Evolutionary conservation across 1,140 invertebrate genomes (phyloP), one percentile per base, ranked within the genome.

Genomic region (Venturia canescens): DNA sequence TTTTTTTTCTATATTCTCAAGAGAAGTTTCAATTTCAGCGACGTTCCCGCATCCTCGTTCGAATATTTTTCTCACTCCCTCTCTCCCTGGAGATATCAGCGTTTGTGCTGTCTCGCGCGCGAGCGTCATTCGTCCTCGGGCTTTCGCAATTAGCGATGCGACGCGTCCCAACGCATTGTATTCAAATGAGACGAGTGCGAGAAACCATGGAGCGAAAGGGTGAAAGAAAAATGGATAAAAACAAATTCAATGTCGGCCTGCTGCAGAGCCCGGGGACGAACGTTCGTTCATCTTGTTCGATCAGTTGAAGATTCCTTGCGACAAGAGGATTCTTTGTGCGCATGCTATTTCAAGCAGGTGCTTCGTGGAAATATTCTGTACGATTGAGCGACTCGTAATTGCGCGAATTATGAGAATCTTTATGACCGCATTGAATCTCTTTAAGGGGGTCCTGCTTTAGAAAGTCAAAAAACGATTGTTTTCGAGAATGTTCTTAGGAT

Each of bases 141-240:
- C 18, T 85, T 86, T 84, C 71, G 79, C 84, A 87, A 87, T 87
- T 87, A 87, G 86, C 83, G 78, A 87, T 84, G 83, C 83, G 77
- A 72, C 78, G 72, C 23, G 69, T 66, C 72, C 26, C 83, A 72
- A 74, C 48, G 82, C 79, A 88, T 88, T 88, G 87, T 87, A 87
- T 87, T 87, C 82, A 86, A 87, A 88, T 87, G 76, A 81, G 67
- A 66, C 66, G 38, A 50, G 66, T 71, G n/a, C 31, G n/a, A 74
- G 79, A 81, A 82, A 70, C 78, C 71, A 80, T 78, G 34, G 78
- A 83, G 76, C 72, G 77, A 80, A 80, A 71, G 44, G n/a, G 70
- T 69, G 70, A 50, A 75, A 81, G 66, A 79, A 74, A 85, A 83
- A 82, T 60, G 48, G 82, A 67, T 53, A 71, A 38, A 31, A 34